These are phyloP conservation scores for Fulmarus glacialis DNA, from an alignment of 2,113 vertebrate species.

Conservation along the genomic window DNA sequence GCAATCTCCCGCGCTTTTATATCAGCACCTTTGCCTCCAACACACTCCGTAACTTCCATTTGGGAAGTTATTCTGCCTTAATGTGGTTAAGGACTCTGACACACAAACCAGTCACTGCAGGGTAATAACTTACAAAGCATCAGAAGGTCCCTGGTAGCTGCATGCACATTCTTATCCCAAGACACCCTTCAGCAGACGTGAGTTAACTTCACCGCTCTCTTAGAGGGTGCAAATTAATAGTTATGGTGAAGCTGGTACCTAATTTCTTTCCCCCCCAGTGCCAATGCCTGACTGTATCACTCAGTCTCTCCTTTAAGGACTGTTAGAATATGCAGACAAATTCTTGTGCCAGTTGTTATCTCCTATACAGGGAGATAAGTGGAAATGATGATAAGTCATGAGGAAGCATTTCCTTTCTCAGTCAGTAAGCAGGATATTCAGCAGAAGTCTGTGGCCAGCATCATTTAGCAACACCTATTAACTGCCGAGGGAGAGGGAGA, in stretches of 20 bases:
- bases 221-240: background rate
- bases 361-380: background rate
- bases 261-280: background rate
- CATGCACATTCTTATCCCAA: background rate
- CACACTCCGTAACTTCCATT: background rate
- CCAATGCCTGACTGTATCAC: background rate
- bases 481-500: background rate
- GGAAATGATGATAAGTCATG: background rate
- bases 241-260: background rate
- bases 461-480: background rate
- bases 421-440: background rate
- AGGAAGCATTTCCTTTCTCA: background rate
- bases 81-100: background rate
- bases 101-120: background rate
- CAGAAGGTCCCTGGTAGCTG: background rate
- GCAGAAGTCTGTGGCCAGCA: background rate
- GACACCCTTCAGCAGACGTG: background rate
- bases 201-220: background rate
- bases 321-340: background rate
- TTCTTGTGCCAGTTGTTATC: background rate
- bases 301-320: background rate
- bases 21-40: conserved; percentile 29
- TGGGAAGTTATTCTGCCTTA: conserved; percentile 1
- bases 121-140: background rate
- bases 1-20: conserved; percentile 7